Conservation (phyloP, 2,797 vertebrate species). For the Distichodus sexfasciatus region DNA sequence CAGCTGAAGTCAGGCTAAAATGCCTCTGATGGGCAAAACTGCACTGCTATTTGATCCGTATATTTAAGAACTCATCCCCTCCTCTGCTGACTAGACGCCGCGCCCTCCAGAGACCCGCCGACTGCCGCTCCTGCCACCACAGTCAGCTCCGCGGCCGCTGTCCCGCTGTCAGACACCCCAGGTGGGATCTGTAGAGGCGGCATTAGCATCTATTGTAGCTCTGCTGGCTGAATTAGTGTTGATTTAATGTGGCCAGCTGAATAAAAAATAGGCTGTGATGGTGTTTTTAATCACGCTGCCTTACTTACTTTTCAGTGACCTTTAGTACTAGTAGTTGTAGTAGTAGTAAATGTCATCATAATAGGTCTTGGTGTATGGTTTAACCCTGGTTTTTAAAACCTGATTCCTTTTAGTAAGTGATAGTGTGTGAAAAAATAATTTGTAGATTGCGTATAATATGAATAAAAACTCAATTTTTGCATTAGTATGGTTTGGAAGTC, state of each 20-base stretch:
- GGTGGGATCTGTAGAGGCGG: conserved; percentile 32
- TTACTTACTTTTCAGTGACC: no score
- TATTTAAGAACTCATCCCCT: conserved; percentile 37
- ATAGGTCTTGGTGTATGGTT: no score
- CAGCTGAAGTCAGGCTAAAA: conserved; percentile 50
- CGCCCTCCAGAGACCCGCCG: conserved; percentile 35
- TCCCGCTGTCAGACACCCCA: conserved; percentile 39
- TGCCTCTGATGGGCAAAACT: conserved; percentile 36
- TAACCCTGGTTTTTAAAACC: no score
- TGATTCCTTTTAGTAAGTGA: no score
- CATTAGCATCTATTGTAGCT: conserved; percentile 39
- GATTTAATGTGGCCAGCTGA: conserved; percentile 28
- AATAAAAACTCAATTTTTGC: no score
- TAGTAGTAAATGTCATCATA: no score
- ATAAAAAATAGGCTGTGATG: conserved; percentile 14
- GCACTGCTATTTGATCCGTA: conserved; percentile 46
- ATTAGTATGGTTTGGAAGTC: no score
- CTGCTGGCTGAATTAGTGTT: conserved; percentile 22
- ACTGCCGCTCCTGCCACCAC: conserved; percentile 29
- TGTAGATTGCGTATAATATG: no score
- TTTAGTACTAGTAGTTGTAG: no score
- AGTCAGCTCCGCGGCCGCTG: conserved; percentile 24
- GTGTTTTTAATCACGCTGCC: conserved; percentile 23
- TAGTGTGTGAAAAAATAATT: no score
- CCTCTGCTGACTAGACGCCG: conserved; percentile 49